Base-by-base conservation (phyloP, 2,797 vertebrate species). In the Periophthalmus magnuspinnatus region DNA sequence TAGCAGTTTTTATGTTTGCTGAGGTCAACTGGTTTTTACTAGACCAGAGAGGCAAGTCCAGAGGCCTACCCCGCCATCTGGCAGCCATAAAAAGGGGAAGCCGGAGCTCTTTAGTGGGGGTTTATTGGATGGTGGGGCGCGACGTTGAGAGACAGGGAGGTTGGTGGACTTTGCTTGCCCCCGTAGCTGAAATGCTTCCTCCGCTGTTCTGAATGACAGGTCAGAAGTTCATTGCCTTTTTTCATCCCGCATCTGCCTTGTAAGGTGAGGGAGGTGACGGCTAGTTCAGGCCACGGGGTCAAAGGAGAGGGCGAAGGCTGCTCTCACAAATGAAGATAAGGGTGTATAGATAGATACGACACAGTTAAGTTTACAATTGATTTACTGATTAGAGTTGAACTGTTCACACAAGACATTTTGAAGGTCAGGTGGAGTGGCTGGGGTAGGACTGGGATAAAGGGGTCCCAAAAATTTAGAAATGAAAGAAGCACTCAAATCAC, bases 161-260 rank as follows among this genome's bases (percentile, higher is more conserved):
- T 89, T 83, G 90, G 86, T 93, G 90, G 89, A 92, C 92, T 93
- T 89, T 90, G 79, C 84, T 90, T 93, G 92, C 91, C 92, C 92
- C 87, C 81, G n/a, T 36, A 88, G 89, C 84, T 88, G 87, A 86
- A 89, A 71, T 80, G 89, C 86, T 92, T 93, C 89, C 92, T 88
- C 85, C 79, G 75, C 83, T 52, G 70, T 81, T 88, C 88, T 92
- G 86, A 90, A 88, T 84, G 86, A 91, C 88, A 89, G 93, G 93
- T 93, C 93, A 94, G 93, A 93, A 93, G 93, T 93, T 93, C 93
- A 94, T 87, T 93, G 90, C 91, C 92, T 91, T 88, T 79, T 80
- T 79, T 76, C 79, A 80, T 75, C 80, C 78, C 65, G 78, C 83
- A 85, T 90, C 89, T 87, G 88, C 85, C 88, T 80, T 69, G 79